Evolutionary conservation across 2,113 vertebrate species (phyloP).

Genomic region (Stegostoma tigrinum): DNA sequence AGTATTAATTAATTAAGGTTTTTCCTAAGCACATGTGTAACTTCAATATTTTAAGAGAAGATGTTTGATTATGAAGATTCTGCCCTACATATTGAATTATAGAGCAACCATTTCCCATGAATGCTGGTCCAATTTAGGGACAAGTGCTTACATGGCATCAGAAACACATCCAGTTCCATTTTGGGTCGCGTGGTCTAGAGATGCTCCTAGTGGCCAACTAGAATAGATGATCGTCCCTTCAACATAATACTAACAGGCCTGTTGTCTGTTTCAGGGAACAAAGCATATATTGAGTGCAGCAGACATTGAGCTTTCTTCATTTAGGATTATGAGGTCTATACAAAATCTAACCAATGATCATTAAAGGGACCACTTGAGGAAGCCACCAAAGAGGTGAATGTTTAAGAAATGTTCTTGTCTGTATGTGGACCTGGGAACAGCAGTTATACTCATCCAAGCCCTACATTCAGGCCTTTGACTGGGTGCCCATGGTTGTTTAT

Average conservation of each 20-base stretch:
- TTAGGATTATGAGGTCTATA: neutral
- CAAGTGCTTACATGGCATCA: neutral
- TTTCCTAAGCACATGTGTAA: neutral
- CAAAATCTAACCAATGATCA: neutral
- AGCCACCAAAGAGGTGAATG: neutral
- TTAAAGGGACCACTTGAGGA: neutral
- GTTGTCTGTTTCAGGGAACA: neutral
- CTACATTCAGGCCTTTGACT: neutral
- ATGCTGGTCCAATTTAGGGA: neutral
- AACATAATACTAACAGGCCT: neutral
- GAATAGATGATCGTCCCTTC: neutral
- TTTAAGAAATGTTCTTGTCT: neutral
- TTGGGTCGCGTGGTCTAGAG: neutral
- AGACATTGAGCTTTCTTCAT: neutral
- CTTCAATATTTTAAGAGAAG: neutral
- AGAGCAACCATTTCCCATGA: neutral
- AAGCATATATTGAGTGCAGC: neutral
- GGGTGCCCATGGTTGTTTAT: neutral
- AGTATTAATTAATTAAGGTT: neutral
- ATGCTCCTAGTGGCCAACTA: neutral
- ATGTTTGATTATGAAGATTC: neutral
- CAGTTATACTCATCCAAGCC: neutral
- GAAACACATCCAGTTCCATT: neutral
- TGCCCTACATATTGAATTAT: neutral
- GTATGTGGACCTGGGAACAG: neutral